Conservation (phyloP, 2,888 invertebrate species). For the Coleophora flavipennella region DNA sequence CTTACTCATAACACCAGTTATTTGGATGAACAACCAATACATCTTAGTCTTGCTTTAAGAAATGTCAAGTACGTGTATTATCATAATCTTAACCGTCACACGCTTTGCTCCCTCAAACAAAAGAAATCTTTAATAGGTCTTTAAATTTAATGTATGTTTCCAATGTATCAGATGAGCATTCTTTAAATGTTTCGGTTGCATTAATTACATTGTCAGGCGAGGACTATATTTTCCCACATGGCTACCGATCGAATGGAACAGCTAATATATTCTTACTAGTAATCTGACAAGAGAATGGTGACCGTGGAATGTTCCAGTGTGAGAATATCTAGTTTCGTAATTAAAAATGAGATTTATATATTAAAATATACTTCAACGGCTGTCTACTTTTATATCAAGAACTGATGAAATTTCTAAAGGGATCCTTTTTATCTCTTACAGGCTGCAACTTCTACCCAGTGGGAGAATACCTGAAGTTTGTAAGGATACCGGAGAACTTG, state of each 20-base stretch:
- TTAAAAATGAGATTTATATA: background rate
- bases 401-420: background rate
- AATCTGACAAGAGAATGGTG: slow-evolving; percentile 26
- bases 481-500: slow-evolving; percentile 87
- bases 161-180: no score
- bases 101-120: no score
- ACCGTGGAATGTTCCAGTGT: slow-evolving; percentile 15
- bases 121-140: no score
- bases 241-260: slow-evolving; percentile 3
- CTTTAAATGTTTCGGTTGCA: no score
- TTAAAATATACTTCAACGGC: background rate
- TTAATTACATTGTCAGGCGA: no score
- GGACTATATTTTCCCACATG: background rate
- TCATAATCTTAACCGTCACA: no score
- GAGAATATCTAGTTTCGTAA: slow-evolving; percentile 24
- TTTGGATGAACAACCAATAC: no score
- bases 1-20: no score
- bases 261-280: slow-evolving; percentile 19
- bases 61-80: no score
- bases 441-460: slow-evolving; percentile 89
- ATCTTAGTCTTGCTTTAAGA: no score
- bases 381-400: background rate
- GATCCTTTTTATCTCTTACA: slow-evolving; percentile 42
- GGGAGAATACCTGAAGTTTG: slow-evolving; percentile 87
- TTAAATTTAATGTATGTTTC: no score